A percentile compares a stretch with the other conserved stretches of the same genome.
Evolutionary conservation across 2,888 invertebrate species (phyloP).

Genomic region (Steinernema hermaphroditum): DNA sequence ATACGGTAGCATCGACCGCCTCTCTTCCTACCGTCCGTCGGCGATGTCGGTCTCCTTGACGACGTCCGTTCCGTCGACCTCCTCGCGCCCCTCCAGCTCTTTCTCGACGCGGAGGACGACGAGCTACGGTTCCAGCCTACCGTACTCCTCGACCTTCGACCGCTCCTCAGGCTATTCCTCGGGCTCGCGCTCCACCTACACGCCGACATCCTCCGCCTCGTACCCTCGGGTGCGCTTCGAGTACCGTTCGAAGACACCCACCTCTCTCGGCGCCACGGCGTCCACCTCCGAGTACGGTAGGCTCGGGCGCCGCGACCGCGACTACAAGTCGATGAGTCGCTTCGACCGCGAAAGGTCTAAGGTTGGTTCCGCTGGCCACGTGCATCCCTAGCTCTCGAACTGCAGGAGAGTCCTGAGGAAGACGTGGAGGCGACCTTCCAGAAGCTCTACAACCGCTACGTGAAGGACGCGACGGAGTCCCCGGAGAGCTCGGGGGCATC

Average conservation of each 20-base stretch:
- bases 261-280: neutral
- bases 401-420: conserved; percentile 11
- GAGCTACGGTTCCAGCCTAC: conserved; percentile 11
- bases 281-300: conserved; percentile 27
- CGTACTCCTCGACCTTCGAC: conserved; percentile 15
- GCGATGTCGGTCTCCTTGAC: conserved; percentile 19
- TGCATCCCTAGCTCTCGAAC: no score
- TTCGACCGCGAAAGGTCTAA: conserved; percentile 28
- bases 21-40: conserved; percentile 6
- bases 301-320: conserved; percentile 30
- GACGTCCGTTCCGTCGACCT: conserved; percentile 22
- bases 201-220: conserved; percentile 15
- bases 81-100: conserved; percentile 17
- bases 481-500: neutral
- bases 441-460: conserved; percentile 35
- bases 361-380: neutral
- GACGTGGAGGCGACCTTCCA: conserved; percentile 33
- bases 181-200: conserved; percentile 17
- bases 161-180: conserved; percentile 17
- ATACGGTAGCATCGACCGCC: conserved; percentile 20
- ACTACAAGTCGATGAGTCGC: conserved; percentile 34
- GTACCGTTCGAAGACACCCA: conserved; percentile 35
- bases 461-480: conserved; percentile 25
- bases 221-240: conserved; percentile 35
- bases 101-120: neutral